Conservation (phyloP, 2,888 invertebrate genomes). For the Dicyrtoma fusca region DNA sequence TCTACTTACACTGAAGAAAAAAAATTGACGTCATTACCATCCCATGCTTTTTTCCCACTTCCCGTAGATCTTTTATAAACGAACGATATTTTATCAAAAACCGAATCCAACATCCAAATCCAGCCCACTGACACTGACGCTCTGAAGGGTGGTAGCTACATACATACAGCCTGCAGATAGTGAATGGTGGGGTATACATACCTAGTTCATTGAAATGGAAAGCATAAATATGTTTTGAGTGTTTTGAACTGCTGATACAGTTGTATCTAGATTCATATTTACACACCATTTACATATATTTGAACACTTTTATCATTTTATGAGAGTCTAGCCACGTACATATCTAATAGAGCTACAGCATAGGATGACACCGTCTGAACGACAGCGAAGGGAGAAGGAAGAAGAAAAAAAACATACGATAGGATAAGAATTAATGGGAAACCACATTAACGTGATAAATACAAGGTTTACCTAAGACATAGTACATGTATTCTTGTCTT, state of each 20-base stretch:
- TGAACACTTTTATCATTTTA: background rate
- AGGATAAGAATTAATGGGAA: slow-evolving; percentile 15
- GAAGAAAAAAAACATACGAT: too few relatives aligned
- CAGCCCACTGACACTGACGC: background rate
- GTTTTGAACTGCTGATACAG: too few relatives aligned
- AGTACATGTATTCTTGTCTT: background rate
- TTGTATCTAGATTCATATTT: too few relatives aligned
- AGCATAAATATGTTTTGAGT: too few relatives aligned
- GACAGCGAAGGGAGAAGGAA: background rate
- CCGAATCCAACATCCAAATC: background rate
- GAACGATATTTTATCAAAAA: slow-evolving; percentile 21
- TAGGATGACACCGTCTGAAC: background rate
- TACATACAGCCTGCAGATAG: too few relatives aligned
- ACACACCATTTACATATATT: too few relatives aligned
- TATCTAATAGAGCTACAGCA: too few relatives aligned
- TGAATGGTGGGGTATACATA: too few relatives aligned
- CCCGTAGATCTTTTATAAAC: slow-evolving; percentile 12
- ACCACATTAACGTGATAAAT: slow-evolving; percentile 24
- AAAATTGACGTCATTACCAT: slow-evolving; percentile 18
- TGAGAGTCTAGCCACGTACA: background rate
- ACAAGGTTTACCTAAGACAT: slow-evolving; percentile 24
- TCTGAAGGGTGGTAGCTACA: too few relatives aligned
- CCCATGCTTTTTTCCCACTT: background rate
- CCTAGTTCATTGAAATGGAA: too few relatives aligned
- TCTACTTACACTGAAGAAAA: too few relatives aligned